Conservation (phyloP, 2,113 vertebrate genomes). For the Brienomyrus brachyistius region DNA sequence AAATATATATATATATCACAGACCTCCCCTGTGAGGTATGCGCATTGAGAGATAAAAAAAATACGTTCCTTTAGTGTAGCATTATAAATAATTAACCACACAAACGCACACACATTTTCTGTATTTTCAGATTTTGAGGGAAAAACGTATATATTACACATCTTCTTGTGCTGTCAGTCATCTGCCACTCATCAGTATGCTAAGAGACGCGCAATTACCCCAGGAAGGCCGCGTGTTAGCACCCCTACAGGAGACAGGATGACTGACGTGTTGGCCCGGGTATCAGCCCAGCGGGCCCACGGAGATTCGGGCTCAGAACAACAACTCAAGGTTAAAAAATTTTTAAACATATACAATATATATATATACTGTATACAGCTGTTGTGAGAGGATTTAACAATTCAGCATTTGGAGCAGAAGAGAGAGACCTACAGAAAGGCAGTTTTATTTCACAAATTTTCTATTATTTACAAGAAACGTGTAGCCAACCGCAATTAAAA, state of each 20-base stretch:
- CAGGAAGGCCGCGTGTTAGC: neutral
- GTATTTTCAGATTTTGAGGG: neutral
- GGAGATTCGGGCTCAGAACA: neutral
- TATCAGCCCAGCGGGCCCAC: neutral
- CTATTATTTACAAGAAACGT: neutral
- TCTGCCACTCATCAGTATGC: neutral
- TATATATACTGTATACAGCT: neutral
- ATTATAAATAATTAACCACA: neutral
- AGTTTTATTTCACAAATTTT: neutral
- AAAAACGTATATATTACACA: neutral
- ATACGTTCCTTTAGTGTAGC: neutral
- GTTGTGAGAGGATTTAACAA: neutral
- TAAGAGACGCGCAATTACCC: neutral
- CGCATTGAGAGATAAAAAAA: neutral
- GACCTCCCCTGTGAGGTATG: neutral
- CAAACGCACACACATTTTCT: neutral
- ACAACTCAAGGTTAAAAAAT: neutral
- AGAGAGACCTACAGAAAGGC: neutral
- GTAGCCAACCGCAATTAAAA: neutral
- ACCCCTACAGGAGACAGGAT: neutral
- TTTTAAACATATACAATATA: neutral
- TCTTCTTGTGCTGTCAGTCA: neutral
- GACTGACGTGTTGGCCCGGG: neutral
- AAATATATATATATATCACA: neutral
- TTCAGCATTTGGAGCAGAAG: neutral